Evolutionary conservation across 2,888 invertebrate species (phyloP), one percentile per base, ranked within the genome.

Genomic region (Patella pellucida): DNA sequence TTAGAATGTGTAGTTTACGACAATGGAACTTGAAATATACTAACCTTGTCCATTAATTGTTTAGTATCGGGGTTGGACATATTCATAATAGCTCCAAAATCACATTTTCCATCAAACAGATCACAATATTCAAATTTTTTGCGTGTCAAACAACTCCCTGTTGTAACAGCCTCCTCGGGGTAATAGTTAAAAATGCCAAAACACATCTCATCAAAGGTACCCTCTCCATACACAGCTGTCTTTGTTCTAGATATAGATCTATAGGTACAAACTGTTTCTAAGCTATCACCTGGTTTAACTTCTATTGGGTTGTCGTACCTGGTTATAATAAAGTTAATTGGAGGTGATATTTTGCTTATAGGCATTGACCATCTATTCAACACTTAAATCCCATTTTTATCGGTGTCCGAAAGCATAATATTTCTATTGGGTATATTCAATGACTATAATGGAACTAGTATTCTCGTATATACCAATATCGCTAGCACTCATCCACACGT

Each of bases 151-250:
- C 72, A 72, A 41, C 54, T 50, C 12, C 62, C 62, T 50, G 19
- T 4, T 19, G 41, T 15, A 4, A 72, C 4, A 19, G 23, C 41
- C 72, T 72, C 54, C 4, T 19, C 62, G 12, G 72, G 72, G 41
- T 72, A 72, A 41, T 31, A 62, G 16, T 54, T 72, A 19, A 72
- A 72, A 31, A 72, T 52, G 9, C 72, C 72, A 56, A 72, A 72
- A 72, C 72, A 72, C 72, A 72, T 72, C 67, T 72, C 72, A 41
- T 72, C 72, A 56, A 62, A 72, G 19, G 72, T 62, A 9, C 62
- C 62, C 23, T 62, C 62, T 62, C 62, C 62, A 14, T 23, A 62
- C 3, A 62, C 19, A 19, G 62, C 62, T 3, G 62, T 62, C 23
- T 23, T 19, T 11, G 23, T 19, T 62, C 62, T 62, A 12, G 62